These are phyloP conservation scores for Rhodophaea formosa DNA, from an alignment of 2,888 invertebrate genomes.

Conservation along the genomic window DNA sequence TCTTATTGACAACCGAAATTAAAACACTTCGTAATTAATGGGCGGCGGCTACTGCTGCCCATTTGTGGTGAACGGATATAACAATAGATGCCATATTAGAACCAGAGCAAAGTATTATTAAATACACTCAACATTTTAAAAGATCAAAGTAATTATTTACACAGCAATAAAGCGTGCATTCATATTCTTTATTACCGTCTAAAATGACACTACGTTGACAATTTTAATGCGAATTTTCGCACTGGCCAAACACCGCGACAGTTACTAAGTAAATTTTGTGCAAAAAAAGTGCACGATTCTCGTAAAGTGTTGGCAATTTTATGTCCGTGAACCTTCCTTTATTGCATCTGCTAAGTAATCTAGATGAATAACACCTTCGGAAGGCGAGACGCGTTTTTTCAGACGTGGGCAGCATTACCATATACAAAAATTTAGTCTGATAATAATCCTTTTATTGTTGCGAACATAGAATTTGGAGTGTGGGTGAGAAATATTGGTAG, in stretches of 20 bases:
- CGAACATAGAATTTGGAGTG: constrained; percentile 61
- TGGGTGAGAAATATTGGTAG: constrained; percentile 65
- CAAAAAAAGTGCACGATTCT: constrained; percentile 74
- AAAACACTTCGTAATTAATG: constrained; percentile 48
- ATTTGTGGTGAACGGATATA: constrained; percentile 32
- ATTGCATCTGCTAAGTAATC: constrained; percentile 64
- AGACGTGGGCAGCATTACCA: constrained; percentile 64
- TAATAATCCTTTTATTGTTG: constrained; percentile 58
- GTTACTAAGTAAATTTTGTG: constrained; percentile 63
- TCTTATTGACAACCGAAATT: constrained; percentile 48
- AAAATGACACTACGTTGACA: constrained; percentile 59
- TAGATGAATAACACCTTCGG: constrained; percentile 71
- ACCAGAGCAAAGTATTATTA: constrained; percentile 35
- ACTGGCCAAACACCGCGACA: constrained; percentile 50
- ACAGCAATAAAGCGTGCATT: constrained; percentile 58
- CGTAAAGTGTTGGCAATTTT: constrained; percentile 51
- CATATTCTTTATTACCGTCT: constrained; percentile 60
- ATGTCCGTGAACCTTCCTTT: constrained; percentile 66
- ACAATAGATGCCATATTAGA: constrained; percentile 37
- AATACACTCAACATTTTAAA: too few species aligned
- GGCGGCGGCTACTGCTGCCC: constrained; percentile 33
- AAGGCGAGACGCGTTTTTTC: constrained; percentile 58
- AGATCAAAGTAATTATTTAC: constrained; percentile 52
- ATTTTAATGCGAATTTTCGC: constrained; percentile 65
- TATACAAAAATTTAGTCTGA: constrained; percentile 51